Evolutionary conservation across 2,888 invertebrate genomes (phyloP), one percentile per base, ranked within the genome.

Genomic region (Aporophyla nigra): DNA sequence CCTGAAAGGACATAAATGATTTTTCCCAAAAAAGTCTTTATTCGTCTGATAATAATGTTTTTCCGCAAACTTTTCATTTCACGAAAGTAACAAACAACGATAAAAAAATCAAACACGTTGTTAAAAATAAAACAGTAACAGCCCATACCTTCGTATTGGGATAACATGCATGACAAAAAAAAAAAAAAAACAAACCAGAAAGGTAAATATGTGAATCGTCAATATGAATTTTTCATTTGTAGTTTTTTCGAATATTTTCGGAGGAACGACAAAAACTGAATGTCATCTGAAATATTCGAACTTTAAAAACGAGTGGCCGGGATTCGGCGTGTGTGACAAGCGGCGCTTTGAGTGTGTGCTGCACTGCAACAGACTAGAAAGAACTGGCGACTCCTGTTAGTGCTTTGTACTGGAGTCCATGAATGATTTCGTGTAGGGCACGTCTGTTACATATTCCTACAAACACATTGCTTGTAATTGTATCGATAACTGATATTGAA

Each of bases 241-340:
- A 40, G 61, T 72, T 80, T 70, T 16, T n/a, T 33, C 33, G 53
- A 61, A 76, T 53, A 53, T 59, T 76, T 76, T 59, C 53, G 6
- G 19, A n/a, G 33, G 3, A 27, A 72, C 21, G 73, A 43, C 71
- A 58, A 53, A 76, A 80, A 53, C 14, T 40, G 46, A 72, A 73
- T 54, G 53, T 27, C 53, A 61, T 46, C 27, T 54, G 80, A 76
- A 80, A 61, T 80, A 80, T 73, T 21, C 46, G 53, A 80, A 73
- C 5, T 40, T 72, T 16, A 14, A 80, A 61, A 73, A 72, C 24
- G 21, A 33, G 21, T 1, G 33, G 33, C 19, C n/a, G 46, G 19
- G 14, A 72, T 72, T 59, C 3, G 7, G 59, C 43, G 33, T 24
- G 58, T 72, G 10, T 78, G 40, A 46, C 40, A 33, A 9, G 12